These are phyloP conservation scores for Poeciliopsis turneri DNA, from an alignment of 2,797 vertebrate species.

Conservation along the genomic window DNA sequence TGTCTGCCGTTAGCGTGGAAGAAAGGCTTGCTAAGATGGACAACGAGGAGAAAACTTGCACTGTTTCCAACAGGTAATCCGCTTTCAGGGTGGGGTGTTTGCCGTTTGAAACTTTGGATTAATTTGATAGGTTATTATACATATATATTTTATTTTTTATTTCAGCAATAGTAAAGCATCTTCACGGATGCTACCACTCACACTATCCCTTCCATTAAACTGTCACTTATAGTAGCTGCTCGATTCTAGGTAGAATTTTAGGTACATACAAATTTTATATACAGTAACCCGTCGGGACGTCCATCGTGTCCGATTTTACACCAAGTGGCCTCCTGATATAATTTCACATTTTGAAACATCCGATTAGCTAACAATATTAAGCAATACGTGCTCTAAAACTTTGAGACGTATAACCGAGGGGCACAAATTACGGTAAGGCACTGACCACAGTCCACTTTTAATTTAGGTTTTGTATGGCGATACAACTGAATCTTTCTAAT, in stretches of 20 bases:
- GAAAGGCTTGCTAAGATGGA: conserved; percentile 77
- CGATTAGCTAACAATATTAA: not conserved
- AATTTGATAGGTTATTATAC: too few species aligned
- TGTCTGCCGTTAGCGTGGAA: conserved; percentile 71
- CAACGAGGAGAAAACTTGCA: conserved; percentile 70
- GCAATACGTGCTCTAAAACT: not conserved
- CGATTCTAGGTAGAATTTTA: not conserved
- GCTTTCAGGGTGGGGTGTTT: not conserved
- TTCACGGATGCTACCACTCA: conserved; percentile 43
- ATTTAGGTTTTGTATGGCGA: not conserved
- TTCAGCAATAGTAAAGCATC: conserved; percentile 30
- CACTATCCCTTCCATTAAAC: conserved; percentile 14
- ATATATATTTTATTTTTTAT: not conserved
- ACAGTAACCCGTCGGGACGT: not conserved
- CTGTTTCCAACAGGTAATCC: conserved; percentile 71
- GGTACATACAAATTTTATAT: not conserved
- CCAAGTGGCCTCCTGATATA: conserved; percentile 24
- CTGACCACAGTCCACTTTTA: not conserved
- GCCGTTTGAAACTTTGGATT: not conserved
- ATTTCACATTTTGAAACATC: not conserved
- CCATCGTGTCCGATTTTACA: conserved; percentile 14
- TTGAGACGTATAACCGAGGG: not conserved
- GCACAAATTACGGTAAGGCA: not conserved
- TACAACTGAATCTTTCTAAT: not conserved
- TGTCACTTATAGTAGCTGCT: not conserved